Conservation (phyloP, 2,797 vertebrate genomes). For the Cercopithecus mitis region DNA sequence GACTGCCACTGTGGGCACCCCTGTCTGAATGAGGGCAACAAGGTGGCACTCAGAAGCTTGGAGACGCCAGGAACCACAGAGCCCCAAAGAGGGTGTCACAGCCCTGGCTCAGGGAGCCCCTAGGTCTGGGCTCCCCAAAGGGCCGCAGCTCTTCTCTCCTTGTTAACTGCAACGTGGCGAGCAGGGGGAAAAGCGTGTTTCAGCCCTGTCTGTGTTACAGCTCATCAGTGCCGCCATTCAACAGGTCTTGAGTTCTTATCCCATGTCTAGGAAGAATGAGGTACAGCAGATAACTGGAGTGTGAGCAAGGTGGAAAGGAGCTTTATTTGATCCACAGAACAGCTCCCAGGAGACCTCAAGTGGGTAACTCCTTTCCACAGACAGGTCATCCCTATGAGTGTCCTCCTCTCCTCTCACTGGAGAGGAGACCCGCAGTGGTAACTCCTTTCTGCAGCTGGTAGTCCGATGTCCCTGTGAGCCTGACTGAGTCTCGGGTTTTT, state of each 20-base stretch:
- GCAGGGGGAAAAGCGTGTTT: background rate
- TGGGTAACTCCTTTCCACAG: too few species aligned
- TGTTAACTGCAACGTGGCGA: background rate
- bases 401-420: too few species aligned
- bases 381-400: too few species aligned
- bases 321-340: too few species aligned
- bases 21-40: background rate
- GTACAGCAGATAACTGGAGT: background rate
- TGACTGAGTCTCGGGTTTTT: too few species aligned
- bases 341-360: too few species aligned
- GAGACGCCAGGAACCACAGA: background rate
- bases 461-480: too few species aligned
- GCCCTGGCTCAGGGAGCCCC: background rate
- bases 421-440: too few species aligned
- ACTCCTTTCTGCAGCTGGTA: too few species aligned
- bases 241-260: background rate
- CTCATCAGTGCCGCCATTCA: background rate
- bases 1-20: background rate
- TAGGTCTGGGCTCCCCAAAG: background rate
- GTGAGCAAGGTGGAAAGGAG: too few species aligned
- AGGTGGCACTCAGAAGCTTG: background rate
- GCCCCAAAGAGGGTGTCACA: background rate
- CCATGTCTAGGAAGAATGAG: background rate
- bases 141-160: background rate
- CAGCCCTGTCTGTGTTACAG: background rate